phyloP scores from a whole-genome alignment of 2,888 invertebrate species.

The Diarsia mendica region DNA sequence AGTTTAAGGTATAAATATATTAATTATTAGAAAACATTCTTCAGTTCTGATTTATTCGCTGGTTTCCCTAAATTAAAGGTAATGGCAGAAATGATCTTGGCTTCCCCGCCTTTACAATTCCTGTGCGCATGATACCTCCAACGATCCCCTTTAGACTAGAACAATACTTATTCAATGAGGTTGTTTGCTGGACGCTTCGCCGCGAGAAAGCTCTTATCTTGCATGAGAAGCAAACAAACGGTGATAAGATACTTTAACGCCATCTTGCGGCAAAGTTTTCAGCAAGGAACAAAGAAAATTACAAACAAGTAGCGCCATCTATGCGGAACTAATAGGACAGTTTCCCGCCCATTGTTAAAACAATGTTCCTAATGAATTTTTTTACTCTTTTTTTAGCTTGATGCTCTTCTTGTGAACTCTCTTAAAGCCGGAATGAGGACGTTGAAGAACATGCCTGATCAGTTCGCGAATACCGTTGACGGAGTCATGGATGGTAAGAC shows the following conservation, averaged over 20 bases:
- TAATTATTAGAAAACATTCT: background rate
- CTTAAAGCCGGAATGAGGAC: conserved; percentile 95
- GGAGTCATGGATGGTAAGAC: conserved; percentile 94
- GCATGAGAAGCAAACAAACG: background rate
- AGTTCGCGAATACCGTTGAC: conserved; percentile 95
- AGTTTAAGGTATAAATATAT: background rate
- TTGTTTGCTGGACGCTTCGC: background rate
- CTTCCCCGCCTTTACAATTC: conserved; percentile 25
- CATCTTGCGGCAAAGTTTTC: background rate
- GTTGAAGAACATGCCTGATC: conserved; percentile 97
- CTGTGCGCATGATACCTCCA: conserved; percentile 27
- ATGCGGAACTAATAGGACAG: no score
- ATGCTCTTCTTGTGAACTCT: conserved; percentile 94
- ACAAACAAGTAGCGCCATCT: background rate
- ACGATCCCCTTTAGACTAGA: background rate
- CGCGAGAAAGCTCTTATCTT: background rate
- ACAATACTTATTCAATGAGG: background rate
- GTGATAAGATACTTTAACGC: background rate
- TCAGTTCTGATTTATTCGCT: conserved; percentile 10
- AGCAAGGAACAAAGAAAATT: background rate
- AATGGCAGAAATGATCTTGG: conserved; percentile 19
- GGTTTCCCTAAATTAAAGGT: conserved; percentile 13
- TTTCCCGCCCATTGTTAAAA: background rate
- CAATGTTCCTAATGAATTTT: no score
- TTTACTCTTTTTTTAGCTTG: conserved; percentile 86